Percentiles rank a stretch among this genome's conserved stretches.
Evolutionary conservation across 2,888 invertebrate genomes (phyloP).

Genomic region (Bembecia ichneumoniformis): DNA sequence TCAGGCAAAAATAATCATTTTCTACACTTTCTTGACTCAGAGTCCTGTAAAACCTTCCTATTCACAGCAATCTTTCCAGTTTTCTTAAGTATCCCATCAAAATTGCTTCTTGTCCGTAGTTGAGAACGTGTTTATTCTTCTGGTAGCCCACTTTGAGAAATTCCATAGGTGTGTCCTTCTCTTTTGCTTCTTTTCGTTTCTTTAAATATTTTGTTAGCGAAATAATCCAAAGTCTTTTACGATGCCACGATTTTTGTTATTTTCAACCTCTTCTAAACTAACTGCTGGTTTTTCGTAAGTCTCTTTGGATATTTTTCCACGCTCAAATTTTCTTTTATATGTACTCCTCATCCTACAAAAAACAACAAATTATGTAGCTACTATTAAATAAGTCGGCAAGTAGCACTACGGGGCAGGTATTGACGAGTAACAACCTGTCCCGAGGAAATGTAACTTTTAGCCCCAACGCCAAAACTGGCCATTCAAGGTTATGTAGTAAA

Average conservation of each 20-base stretch:
- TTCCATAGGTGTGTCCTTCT: conserved; percentile 1
- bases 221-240: neutral
- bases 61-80: conserved; percentile 1
- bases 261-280: neutral
- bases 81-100: neutral
- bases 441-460: conserved; percentile 2
- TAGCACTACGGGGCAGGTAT: conserved; percentile 1
- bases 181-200: neutral
- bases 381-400: neutral
- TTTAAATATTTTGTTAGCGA: neutral
- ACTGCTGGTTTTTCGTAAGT: conserved; percentile 1
- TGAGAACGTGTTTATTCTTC: conserved; percentile 7
- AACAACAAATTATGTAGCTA: neutral
- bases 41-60: conserved; percentile 4
- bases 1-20: conserved; percentile 3
- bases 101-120: conserved; percentile 1
- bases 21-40: neutral
- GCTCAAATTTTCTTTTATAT: conserved; percentile 1
- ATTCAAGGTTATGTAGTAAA: conserved; percentile 3
- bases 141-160: conserved; percentile 4
- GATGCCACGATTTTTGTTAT: neutral
- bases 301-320: neutral
- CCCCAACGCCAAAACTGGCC: too few relatives aligned
- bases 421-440: conserved; percentile 2
- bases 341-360: conserved; percentile 3